Evolutionary conservation across 2,113 vertebrate genomes (phyloP).

Genomic region (Megaceryle torquata): DNA sequence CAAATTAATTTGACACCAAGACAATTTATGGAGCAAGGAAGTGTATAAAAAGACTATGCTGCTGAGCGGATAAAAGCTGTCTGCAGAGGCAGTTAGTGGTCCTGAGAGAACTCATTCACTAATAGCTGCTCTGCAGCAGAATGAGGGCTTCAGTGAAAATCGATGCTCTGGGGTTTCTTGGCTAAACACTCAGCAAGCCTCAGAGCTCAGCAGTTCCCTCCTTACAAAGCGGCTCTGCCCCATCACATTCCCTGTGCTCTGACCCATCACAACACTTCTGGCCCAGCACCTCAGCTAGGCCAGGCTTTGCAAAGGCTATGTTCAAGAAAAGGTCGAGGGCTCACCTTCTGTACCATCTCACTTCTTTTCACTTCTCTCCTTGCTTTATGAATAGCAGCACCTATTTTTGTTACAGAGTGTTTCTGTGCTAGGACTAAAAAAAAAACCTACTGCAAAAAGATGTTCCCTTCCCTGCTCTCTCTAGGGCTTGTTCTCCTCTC

Average conservation of each 20-base stretch:
- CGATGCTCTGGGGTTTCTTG: background rate
- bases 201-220: background rate
- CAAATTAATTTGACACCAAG: slow-evolving; percentile 8
- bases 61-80: background rate
- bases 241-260: background rate
- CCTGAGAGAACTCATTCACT: background rate
- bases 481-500: background rate
- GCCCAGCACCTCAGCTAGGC: background rate
- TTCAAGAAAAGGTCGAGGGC: background rate
- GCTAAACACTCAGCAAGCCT: background rate
- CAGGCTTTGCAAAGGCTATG: background rate
- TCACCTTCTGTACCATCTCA: background rate
- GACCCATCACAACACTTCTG: background rate
- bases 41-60: background rate
- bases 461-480: background rate
- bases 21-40: background rate
- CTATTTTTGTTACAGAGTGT: background rate
- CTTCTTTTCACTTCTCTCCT: background rate
- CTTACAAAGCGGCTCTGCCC: background rate
- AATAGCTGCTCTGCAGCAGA: background rate
- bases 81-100: background rate
- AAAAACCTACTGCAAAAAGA: background rate
- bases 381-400: background rate
- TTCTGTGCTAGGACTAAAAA: background rate
- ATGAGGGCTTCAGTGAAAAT: background rate